Conservation (phyloP, 2,113 vertebrate genomes). For the Aramus guarauna region DNA sequence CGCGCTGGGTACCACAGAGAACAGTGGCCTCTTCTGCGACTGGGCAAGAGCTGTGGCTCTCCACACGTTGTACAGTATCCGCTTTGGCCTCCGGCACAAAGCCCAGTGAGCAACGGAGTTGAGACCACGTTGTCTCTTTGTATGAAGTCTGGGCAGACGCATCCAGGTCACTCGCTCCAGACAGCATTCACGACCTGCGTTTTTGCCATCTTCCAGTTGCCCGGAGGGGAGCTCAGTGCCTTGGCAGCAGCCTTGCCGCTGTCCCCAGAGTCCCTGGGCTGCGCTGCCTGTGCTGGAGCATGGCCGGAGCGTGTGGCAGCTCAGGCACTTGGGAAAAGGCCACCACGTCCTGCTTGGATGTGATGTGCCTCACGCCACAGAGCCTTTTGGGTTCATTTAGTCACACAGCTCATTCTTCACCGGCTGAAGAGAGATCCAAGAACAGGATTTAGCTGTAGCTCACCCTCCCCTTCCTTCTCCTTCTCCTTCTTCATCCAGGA, state of each 20-base stretch:
- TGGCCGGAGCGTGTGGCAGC: not conserved
- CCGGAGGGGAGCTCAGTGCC: not conserved
- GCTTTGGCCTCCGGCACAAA: not conserved
- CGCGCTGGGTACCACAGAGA: not conserved
- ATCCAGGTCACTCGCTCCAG: conserved; percentile 34
- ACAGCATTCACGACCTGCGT: conserved; percentile 12
- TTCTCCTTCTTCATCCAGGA: not conserved
- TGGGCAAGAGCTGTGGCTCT: not conserved
- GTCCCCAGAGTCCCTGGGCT: not conserved
- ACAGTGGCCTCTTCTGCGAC: not conserved
- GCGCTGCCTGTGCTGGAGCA: not conserved
- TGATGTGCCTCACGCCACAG: not conserved
- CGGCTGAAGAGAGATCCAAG: not conserved
- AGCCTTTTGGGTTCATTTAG: conserved; percentile 14
- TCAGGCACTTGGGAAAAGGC: conserved; percentile 38
- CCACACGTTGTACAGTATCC: not conserved
- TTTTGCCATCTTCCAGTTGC: not conserved
- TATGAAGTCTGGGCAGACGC: conserved; percentile 21
- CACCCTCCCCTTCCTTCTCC: not conserved
- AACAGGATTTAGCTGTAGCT: not conserved
- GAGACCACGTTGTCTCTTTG: not conserved
- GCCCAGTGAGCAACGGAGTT: not conserved
- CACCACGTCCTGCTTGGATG: not conserved
- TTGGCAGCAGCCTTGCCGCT: not conserved
- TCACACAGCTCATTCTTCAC: not conserved